Conservation (phyloP, 2,113 vertebrate genomes). For the Podiceps cristatus region DNA sequence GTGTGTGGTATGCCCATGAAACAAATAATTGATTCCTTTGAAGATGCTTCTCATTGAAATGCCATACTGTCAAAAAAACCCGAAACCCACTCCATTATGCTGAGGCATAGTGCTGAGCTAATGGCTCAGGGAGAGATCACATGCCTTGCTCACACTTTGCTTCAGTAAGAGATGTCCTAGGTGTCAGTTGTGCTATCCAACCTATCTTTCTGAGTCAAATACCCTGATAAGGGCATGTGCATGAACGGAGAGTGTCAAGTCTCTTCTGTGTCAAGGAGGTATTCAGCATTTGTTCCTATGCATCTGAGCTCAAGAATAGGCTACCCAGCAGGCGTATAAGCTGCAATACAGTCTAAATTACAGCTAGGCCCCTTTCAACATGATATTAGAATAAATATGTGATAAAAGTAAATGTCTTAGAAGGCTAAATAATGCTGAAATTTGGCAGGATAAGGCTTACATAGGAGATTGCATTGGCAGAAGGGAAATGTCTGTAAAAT, state of each 20-base stretch:
- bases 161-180: not conserved
- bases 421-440: not conserved
- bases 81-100: not conserved
- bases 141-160: not conserved
- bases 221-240: not conserved
- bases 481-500: slow-evolving; percentile 6
- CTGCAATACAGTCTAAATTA: not conserved
- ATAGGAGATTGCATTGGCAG: not conserved
- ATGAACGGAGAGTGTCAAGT: not conserved
- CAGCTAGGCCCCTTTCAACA: not conserved
- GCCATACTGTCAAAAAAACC: not conserved
- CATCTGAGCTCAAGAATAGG: not conserved
- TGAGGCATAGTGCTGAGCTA: not conserved
- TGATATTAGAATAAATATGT: not conserved
- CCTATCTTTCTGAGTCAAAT: not conserved
- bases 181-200: not conserved
- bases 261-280: not conserved
- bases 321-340: not conserved
- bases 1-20: rapidly evolving
- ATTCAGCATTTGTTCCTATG: not conserved
- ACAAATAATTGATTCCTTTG: not conserved
- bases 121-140: not conserved
- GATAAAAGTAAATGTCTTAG: not conserved
- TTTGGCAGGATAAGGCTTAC: not conserved
- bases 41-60: not conserved